Evolutionary conservation across 2,888 invertebrate genomes (phyloP).

Genomic region (Ornithoptera priamus): DNA sequence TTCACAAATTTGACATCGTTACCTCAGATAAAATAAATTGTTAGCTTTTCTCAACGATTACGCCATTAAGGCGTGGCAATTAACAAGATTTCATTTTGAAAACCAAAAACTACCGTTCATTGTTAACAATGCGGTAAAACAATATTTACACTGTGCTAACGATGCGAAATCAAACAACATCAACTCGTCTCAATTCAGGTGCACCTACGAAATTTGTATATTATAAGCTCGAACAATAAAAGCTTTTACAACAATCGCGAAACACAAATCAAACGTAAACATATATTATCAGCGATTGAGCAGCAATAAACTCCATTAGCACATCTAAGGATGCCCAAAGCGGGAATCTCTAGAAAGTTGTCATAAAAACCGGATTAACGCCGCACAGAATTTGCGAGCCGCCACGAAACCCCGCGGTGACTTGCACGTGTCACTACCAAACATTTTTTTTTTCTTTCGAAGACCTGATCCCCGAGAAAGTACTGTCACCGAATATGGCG

Average conservation of each 20-base stretch:
- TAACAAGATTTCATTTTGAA: too few species aligned
- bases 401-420: constrained; percentile 35
- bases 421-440: constrained; percentile 31
- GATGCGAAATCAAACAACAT: background rate
- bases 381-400: constrained; percentile 55
- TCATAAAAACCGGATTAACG: constrained; percentile 65
- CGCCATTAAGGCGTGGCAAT: too few species aligned
- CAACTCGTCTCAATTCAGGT: too few species aligned
- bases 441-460: constrained; percentile 17
- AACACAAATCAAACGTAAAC: constrained; percentile 26
- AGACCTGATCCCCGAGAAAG: constrained; percentile 20
- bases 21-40: too few species aligned
- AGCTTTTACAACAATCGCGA: constrained; percentile 15
- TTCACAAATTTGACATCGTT: too few species aligned
- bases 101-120: background rate
- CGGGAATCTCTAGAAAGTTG: constrained; percentile 74
- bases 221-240: constrained; percentile 16
- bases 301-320: constrained; percentile 61
- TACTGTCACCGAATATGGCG: constrained; percentile 16
- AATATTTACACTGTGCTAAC: background rate
- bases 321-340: constrained; percentile 65
- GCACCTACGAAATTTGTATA: background rate
- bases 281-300: constrained; percentile 35
- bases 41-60: too few species aligned
- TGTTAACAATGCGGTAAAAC: constrained; percentile 4